Evolutionary conservation across 2,888 invertebrate genomes (phyloP).

Genomic region (Drymonia ruficornis): DNA sequence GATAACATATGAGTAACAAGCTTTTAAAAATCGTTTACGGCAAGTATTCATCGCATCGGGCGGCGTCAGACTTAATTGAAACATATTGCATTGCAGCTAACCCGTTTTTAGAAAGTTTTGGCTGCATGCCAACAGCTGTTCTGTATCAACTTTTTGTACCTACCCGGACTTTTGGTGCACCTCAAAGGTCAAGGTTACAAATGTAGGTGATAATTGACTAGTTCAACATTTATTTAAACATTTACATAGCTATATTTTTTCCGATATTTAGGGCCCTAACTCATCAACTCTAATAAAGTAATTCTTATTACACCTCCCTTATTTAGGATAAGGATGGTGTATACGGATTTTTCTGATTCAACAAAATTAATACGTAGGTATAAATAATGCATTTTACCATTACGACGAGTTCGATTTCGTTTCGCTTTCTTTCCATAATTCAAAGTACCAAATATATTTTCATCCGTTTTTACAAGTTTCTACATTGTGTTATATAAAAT

Average conservation of each 20-base stretch:
- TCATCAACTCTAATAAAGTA: too few species aligned
- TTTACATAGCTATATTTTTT: background rate
- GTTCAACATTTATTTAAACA: conserved; percentile 8
- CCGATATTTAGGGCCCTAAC: too few species aligned
- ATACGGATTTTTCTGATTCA: too few species aligned
- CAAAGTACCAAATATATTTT: too few species aligned
- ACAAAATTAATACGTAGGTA: too few species aligned
- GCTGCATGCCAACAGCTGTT: conserved; percentile 57
- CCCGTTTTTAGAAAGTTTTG: conserved; percentile 75
- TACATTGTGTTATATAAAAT: background rate
- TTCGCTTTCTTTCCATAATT: too few species aligned
- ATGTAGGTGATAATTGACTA: conserved; percentile 23
- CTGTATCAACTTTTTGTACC: conserved; percentile 52
- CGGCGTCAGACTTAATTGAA: conserved; percentile 58
- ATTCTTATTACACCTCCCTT: too few species aligned
- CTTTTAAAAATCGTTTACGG: conserved; percentile 40
- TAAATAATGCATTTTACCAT: too few species aligned
- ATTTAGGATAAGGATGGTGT: too few species aligned
- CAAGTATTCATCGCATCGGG: conserved; percentile 29
- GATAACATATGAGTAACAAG: conserved; percentile 28
- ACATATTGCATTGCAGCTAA: conserved; percentile 57
- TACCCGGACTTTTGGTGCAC: conserved; percentile 62
- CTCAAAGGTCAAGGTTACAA: conserved; percentile 67
- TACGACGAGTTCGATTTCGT: too few species aligned
- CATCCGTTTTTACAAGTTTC: background rate